These are phyloP conservation scores for Montipora efflorescens DNA, from an alignment of 64 coral and sea anemone genomes.

Conservation along the genomic window DNA sequence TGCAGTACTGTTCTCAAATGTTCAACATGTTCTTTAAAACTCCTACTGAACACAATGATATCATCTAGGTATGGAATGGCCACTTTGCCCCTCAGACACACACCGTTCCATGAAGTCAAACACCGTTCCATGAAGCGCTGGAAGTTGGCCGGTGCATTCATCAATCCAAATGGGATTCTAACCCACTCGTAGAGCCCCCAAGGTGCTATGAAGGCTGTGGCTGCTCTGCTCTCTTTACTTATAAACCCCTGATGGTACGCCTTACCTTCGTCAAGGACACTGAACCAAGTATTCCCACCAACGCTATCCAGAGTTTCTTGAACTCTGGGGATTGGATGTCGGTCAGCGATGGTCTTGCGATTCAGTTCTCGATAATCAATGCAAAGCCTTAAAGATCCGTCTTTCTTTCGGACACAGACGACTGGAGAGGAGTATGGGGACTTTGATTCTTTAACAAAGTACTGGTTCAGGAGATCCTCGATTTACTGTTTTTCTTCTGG, in stretches of 20 bases:
- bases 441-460: constrained; percentile 43
- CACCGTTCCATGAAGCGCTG: constrained; percentile 62
- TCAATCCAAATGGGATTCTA: constrained; percentile 51
- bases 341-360: constrained; percentile 19
- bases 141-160: constrained; percentile 55
- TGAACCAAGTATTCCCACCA: constrained; percentile 56
- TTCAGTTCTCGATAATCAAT: constrained; percentile 61
- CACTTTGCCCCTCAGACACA: constrained; percentile 34
- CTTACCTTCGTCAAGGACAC: constrained; percentile 45
- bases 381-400: constrained; percentile 28
- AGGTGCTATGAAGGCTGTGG: constrained; percentile 49
- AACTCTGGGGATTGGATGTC: constrained; percentile 53
- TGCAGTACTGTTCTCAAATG: constrained; percentile 23
- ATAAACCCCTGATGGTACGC: constrained; percentile 53
- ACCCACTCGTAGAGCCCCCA: constrained; percentile 52
- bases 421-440: constrained; percentile 21
- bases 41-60: constrained; percentile 51
- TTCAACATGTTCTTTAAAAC: constrained; percentile 58
- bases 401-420: no score
- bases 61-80: constrained; percentile 71
- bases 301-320: constrained; percentile 54
- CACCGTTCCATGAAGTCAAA: not conserved
- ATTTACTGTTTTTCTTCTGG: constrained; percentile 38
- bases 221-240: constrained; percentile 28
- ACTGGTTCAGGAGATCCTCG: constrained; percentile 10